Evolutionary conservation across 2,113 vertebrate species (phyloP), one percentile per base, ranked within the genome.

Genomic region (Dinomys branickii): DNA sequence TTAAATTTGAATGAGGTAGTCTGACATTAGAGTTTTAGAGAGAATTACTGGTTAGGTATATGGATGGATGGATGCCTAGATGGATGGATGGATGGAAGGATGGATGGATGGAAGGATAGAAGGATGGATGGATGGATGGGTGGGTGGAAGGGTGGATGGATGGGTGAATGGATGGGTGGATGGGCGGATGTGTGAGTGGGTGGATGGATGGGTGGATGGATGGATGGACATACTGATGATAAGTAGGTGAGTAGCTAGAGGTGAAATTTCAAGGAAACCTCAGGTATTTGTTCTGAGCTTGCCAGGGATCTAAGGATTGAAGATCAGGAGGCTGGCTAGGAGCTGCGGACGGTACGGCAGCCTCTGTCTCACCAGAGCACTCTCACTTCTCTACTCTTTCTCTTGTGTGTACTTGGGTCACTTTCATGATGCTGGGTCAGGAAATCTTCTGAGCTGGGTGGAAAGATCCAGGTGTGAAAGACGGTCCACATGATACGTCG

Each of bases 1-100:
- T 52, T 93, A 82, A 30, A 78, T 87, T 94, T 87, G 44, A 93
- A 93, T 50, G 33, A 77, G 24, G 14, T 26, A 41, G 44, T 91
- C 56, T 85, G 61, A 91, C n/a, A 67, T 80, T 17, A n/a, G 90
- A 35, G 47, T 44, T 77, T 94, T n/a, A n/a, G 71, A 41, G 80
- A 47, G n/a, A 52, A 65, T 78, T 81, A 44, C 41, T 71, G n/a
- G 14, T 5, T 58, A 26, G 33, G 16, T 17, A 9, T 26, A 69
- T 85, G 33, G 44, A 11, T 47, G 14, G 11, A 5, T 52, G 88
- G 30, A 38, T n/a, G n/a, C n/a, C n/a, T 41, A 6, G 84, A 38
- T 33, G 13, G 8, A 5, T 41, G 83, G 30, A n/a, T 41, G 11
- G 84, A n/a, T 59, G 35, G 5, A 4, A 38, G 47, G 47, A 50